Evolutionary conservation across 2,113 vertebrate species (phyloP), one percentile per base, ranked within the genome.

Genomic region (Eurystomus gularis): DNA sequence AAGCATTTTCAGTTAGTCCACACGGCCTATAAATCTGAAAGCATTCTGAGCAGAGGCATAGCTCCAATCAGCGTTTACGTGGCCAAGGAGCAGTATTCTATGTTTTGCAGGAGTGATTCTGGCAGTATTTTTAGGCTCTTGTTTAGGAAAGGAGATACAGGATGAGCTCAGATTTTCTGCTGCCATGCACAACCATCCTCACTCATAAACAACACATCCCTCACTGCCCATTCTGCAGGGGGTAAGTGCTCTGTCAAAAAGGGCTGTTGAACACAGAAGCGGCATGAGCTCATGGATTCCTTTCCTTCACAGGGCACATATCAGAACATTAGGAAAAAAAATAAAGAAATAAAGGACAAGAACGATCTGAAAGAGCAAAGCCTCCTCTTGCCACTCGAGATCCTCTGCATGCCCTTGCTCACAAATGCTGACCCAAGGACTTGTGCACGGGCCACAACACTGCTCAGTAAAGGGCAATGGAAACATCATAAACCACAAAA

Each of bases 131-230:
- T 95, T 51, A 70, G 42, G 39, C 6, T 93, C 15, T 95, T 86
- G 40, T 73, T 86, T 95, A 80, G 75, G 72, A 90, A 87, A 88
- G 20, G 44, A 87, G 39, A 93, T 55, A 68, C 1, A 2, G 26
- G 54, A 75, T 88, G 79, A 94, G 44, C 37, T 83, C 79, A 86
- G 49, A 78, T 40, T 81, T 90, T 90, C 79, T 90, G 52, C 92
- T 87, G 62, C 62, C 60, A 23, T n/a, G 29, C 13, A 57, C 7
- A 3, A 33, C 55, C 42, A 15, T 84, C 65, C 18, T 80, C 5
- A 7, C 37, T 65, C 86, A 60, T 77, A 95, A 94, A 83, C 78
- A 94, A 83, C 78, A 79, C 52, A 64, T 72, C 73, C 28, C 46
- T 85, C 13, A 11, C 39, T 15, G 9, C n/a, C 82, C 62, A n/a